These are phyloP conservation scores for Danaus plexippus DNA, from an alignment of 1,140 invertebrate species.

Conservation along the genomic window DNA sequence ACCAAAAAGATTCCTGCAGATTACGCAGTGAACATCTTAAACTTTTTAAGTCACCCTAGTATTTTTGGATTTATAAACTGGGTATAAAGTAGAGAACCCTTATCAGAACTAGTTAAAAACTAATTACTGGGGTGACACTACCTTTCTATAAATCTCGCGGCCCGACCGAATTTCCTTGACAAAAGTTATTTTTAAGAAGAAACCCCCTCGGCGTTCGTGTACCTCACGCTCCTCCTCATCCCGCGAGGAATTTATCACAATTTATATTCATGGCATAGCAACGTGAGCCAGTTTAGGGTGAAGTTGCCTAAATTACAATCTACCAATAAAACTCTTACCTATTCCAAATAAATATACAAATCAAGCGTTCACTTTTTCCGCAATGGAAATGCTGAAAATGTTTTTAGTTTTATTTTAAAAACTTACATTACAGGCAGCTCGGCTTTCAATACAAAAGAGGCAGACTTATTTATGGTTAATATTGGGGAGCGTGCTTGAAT, in stretches of 20 bases:
- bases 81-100: constrained; percentile 61
- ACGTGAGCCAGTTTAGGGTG: constrained; percentile 63
- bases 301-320: constrained; percentile 62
- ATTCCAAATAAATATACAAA: constrained; percentile 4
- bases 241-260: constrained; percentile 70
- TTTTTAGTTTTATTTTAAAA: too few relatives aligned
- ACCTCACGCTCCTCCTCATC: constrained; percentile 29
- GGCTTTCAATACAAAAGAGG: too few relatives aligned
- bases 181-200: constrained; percentile 73
- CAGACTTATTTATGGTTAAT: too few relatives aligned
- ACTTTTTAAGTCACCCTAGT: background rate
- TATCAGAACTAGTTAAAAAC: constrained; percentile 72
- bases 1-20: too few relatives aligned
- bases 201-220: constrained; percentile 53
- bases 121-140: constrained; percentile 70
- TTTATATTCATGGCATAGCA: constrained; percentile 73
- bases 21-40: too few relatives aligned
- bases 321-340: constrained; percentile 51
- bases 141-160: constrained; percentile 64
- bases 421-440: too few relatives aligned
- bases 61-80: constrained; percentile 20
- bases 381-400: too few relatives aligned
- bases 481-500: too few relatives aligned
- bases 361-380: constrained; percentile 2
- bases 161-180: constrained; percentile 66